A percentile compares a stretch with the other conserved stretches of the same genome.
Evolutionary conservation across 2,797 vertebrate species (phyloP).

Genomic region (Poeciliopsis infans): DNA sequence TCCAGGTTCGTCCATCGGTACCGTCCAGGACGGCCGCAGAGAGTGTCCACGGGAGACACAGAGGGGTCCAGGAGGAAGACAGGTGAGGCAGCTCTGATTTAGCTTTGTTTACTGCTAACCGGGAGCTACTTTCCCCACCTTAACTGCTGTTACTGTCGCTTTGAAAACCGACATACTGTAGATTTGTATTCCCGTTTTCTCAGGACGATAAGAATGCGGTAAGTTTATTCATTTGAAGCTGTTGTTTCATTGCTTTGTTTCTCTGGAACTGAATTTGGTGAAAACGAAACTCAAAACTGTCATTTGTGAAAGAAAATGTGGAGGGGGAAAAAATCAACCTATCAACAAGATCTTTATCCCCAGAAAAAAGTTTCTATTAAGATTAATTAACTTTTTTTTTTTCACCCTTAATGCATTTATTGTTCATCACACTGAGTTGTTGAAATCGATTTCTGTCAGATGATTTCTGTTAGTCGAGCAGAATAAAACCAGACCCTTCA

Average conservation of each 20-base stretch:
- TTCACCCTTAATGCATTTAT: background rate
- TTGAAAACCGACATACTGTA: background rate
- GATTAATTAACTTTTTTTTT: background rate
- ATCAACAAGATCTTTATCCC: background rate
- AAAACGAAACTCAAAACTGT: conserved; percentile 11
- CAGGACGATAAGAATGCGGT: background rate
- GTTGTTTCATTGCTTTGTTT: background rate
- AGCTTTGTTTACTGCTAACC: background rate
- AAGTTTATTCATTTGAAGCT: background rate
- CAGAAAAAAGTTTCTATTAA: background rate
- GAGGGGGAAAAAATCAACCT: background rate
- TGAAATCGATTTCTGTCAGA: conserved; percentile 16
- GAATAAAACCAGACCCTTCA: background rate
- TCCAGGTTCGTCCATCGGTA: background rate
- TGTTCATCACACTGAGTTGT: background rate
- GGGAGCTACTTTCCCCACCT: background rate
- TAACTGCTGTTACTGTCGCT: background rate
- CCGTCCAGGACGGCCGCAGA: conserved; percentile 14
- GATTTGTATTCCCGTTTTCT: background rate
- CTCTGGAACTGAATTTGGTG: background rate
- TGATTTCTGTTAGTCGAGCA: background rate
- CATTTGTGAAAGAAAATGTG: background rate
- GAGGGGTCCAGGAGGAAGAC: background rate
- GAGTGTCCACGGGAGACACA: conserved; percentile 1
- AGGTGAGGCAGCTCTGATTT: conserved; percentile 32